These are phyloP conservation scores for Amphiura filiformis DNA, from an alignment of 35 echinoderm and acorn worm genomes.

Conservation along the genomic window DNA sequence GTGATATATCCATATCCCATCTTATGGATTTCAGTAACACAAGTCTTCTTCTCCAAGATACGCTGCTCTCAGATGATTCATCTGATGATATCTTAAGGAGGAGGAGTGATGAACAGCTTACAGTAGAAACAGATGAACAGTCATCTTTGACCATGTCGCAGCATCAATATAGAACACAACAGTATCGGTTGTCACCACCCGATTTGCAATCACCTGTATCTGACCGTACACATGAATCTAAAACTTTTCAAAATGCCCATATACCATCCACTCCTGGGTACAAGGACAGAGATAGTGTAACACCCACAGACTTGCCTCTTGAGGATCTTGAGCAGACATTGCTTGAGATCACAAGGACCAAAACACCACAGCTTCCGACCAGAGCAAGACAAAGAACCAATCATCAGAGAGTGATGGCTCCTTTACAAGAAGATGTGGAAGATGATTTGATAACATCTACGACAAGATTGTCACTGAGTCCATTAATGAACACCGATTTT, in stretches of 20 bases:
- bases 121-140: too few species aligned
- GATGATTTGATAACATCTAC: neutral
- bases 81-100: neutral
- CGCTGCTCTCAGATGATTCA: neutral
- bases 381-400: constrained; percentile 28
- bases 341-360: constrained; percentile 57
- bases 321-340: constrained; percentile 58
- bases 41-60: neutral
- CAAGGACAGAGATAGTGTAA: too few species aligned
- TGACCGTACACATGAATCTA: too few species aligned
- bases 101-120: too few species aligned
- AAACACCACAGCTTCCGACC: constrained; percentile 61
- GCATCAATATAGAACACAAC: too few species aligned
- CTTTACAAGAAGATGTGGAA: neutral
- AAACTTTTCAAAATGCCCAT: too few species aligned
- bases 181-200: too few species aligned
- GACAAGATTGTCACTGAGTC: neutral
- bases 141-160: too few species aligned
- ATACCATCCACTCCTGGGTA: too few species aligned
- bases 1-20: neutral
- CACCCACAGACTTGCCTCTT: neutral
- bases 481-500: neutral
- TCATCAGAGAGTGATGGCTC: neutral
- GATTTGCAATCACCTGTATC: too few species aligned
- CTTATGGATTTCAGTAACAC: neutral